phyloP scores from a whole-genome alignment of 2,888 invertebrate genomes.

The Hofmannophila pseudospretella region DNA sequence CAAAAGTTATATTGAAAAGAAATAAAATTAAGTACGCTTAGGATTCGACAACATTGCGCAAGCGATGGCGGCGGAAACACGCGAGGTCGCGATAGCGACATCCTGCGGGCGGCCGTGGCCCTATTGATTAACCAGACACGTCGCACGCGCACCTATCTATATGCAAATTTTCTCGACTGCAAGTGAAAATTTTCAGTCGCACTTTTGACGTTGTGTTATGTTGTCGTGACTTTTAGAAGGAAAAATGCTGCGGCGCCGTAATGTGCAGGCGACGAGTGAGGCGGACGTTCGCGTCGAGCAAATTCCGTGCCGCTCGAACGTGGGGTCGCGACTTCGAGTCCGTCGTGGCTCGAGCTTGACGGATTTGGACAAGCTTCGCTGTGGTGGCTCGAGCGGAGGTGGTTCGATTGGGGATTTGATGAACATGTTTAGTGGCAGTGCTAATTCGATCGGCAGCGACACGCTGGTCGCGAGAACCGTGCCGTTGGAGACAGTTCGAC shows the following conservation, averaged over 20 bases:
- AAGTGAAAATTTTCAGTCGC: constrained; percentile 54
- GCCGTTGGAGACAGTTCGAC: constrained; percentile 83
- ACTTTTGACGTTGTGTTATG: constrained; percentile 39
- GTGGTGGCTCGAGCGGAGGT: constrained; percentile 61
- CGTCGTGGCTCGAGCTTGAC: constrained; percentile 85
- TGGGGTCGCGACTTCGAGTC: constrained; percentile 71
- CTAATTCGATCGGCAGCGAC: constrained; percentile 84
- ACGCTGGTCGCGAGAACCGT: constrained; percentile 84
- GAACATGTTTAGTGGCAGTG: constrained; percentile 86
- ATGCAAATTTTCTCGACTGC: constrained; percentile 54
- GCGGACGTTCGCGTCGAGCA: constrained; percentile 75
- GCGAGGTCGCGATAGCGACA: constrained; percentile 62
- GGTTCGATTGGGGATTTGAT: constrained; percentile 88
- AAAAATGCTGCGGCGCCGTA: constrained; percentile 56
- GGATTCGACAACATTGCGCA: constrained; percentile 45
- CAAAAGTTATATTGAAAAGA: constrained; percentile 5
- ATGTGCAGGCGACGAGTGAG: constrained; percentile 64
- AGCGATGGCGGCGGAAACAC: constrained; percentile 60
- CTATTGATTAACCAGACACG: constrained; percentile 48
- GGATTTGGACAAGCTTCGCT: constrained; percentile 82
- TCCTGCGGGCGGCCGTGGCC: constrained; percentile 76
- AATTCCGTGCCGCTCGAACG: constrained; percentile 58
- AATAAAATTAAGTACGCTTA: constrained; percentile 25
- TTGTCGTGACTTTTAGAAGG: constrained; percentile 13
- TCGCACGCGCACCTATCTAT: constrained; percentile 55